phyloP scores from a whole-genome alignment of 2,888 invertebrate genomes.

The Apoda limacodes region DNA sequence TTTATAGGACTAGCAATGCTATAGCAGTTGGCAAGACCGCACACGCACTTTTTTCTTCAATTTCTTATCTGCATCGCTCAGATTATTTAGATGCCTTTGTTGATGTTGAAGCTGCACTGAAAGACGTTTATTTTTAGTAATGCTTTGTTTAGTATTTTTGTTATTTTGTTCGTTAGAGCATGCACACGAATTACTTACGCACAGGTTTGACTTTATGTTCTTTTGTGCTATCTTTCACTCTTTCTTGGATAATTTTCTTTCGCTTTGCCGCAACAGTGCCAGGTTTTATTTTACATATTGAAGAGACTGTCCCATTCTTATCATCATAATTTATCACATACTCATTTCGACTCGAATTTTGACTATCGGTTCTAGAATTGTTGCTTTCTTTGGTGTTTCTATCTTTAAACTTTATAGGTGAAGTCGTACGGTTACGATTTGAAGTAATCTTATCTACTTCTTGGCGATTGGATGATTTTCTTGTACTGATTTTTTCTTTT shows the following conservation, averaged over 20 bases:
- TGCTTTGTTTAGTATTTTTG: conserved; percentile 25
- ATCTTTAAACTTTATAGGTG: conserved; percentile 10
- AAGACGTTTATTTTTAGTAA: conserved; percentile 43
- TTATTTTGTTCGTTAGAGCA: conserved; percentile 39
- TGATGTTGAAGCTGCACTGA: conserved; percentile 57
- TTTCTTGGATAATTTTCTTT: conserved; percentile 30
- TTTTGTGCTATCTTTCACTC: conserved; percentile 33
- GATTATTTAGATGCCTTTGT: conserved; percentile 37
- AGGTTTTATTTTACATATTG: conserved; percentile 49
- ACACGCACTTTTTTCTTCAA: conserved; percentile 40
- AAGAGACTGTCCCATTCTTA: conserved; percentile 59
- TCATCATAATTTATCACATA: conserved; percentile 62
- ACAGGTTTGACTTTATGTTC: conserved; percentile 42
- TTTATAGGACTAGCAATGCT: too few relatives aligned
- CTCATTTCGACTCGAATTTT: conserved; percentile 38
- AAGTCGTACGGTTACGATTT: conserved; percentile 1
- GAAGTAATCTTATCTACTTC: too few relatives aligned
- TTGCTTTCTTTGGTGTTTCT: conserved; percentile 21
- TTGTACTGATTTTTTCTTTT: too few relatives aligned
- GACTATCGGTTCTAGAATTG: conserved; percentile 25
- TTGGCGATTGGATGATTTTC: too few relatives aligned
- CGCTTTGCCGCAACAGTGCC: conserved; percentile 33
- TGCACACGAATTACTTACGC: conserved; percentile 61
- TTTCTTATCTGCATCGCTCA: conserved; percentile 37
- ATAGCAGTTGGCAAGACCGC: conserved; percentile 59